Evolutionary conservation across 92 coral and sea anemone species (phyloP).

Genomic region (Porites evermanni): DNA sequence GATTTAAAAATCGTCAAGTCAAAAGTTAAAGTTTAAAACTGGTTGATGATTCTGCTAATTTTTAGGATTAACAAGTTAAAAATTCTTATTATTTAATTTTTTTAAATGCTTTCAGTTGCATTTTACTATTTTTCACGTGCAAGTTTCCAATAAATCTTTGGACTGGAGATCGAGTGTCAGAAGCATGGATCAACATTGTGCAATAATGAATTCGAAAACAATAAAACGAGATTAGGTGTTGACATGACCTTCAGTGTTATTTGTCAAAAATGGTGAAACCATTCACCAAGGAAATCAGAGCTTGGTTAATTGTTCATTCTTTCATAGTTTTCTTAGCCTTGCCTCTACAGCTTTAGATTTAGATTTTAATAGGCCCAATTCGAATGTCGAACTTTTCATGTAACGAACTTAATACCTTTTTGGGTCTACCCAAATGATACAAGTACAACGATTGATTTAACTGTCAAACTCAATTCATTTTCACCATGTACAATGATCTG

Average conservation of each 20-base stretch:
- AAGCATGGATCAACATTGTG: background rate
- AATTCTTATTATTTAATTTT: conserved; percentile 1
- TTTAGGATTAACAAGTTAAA: background rate
- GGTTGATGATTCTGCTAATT: background rate
- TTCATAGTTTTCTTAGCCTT: background rate
- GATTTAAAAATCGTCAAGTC: background rate
- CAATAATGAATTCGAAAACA: background rate
- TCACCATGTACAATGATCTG: no score
- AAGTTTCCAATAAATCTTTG: background rate
- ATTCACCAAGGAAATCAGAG: background rate
- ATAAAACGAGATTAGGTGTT: background rate
- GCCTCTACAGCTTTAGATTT: background rate
- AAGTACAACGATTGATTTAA: no score
- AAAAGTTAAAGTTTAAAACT: background rate
- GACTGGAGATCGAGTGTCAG: background rate
- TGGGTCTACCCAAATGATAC: no score
- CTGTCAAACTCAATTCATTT: no score
- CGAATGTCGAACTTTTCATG: no score
- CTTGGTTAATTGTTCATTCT: background rate
- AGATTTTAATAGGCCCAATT: no score
- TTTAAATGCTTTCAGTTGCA: background rate
- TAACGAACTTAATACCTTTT: no score
- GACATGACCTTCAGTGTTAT: background rate
- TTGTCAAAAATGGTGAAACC: background rate
- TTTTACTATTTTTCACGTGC: background rate